Percentiles rank a stretch among this genome's conserved stretches.
Conservation (phyloP, 1,140 invertebrate species). For the Calephelis virginiensis region DNA sequence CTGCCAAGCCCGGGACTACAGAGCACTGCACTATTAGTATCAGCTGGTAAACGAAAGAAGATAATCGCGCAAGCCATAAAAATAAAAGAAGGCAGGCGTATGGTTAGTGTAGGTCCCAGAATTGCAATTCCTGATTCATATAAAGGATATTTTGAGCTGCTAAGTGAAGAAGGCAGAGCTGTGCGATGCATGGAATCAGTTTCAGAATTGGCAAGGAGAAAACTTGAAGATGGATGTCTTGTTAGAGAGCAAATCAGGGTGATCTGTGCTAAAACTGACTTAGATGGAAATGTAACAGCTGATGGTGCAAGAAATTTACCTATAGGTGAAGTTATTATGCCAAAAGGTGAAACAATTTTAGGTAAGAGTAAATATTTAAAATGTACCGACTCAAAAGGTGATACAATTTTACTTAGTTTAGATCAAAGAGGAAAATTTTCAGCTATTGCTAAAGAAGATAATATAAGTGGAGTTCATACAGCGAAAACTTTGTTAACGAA, state of each 20-base stretch:
- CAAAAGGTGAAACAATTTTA: slow-evolving; percentile 84
- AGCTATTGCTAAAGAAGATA: slow-evolving; percentile 92
- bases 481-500: slow-evolving; percentile 91
- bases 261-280: slow-evolving; percentile 84
- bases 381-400: slow-evolving; percentile 91
- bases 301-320: slow-evolving; percentile 86
- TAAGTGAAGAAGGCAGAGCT: slow-evolving; percentile 94
- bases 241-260: slow-evolving; percentile 93
- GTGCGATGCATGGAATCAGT: slow-evolving; percentile 94
- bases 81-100: slow-evolving; percentile 89
- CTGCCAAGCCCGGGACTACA: slow-evolving; percentile 90
- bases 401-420: slow-evolving; percentile 89
- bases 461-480: slow-evolving; percentile 95
- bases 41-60: slow-evolving; percentile 89
- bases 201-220: slow-evolving; percentile 86
- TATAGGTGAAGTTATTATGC: slow-evolving; percentile 89
- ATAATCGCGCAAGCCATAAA: slow-evolving; percentile 94
- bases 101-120: slow-evolving; percentile 88
- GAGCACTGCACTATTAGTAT: slow-evolving; percentile 90
- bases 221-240: slow-evolving; percentile 88
- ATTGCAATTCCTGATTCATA: slow-evolving; percentile 94
- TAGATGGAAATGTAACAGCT: slow-evolving; percentile 82
- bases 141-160: slow-evolving; percentile 94
- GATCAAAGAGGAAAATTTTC: slow-evolving; percentile 95
- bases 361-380: slow-evolving; percentile 88